These are phyloP conservation scores for Nerophis lumbriciformis DNA, from an alignment of 2,113 vertebrate species.

Conservation along the genomic window DNA sequence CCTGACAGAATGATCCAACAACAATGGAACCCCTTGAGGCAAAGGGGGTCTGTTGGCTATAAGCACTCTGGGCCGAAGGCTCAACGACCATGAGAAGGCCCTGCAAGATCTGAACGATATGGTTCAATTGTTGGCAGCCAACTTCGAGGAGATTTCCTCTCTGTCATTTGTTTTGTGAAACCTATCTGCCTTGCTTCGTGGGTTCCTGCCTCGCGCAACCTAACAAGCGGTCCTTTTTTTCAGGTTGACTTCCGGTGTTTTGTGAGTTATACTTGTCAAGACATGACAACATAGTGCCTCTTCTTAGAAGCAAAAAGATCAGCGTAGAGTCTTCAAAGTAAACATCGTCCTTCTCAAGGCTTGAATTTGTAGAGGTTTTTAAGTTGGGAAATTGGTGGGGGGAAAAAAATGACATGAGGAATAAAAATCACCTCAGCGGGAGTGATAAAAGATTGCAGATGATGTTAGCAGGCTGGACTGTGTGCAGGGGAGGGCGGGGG, in stretches of 20 bases:
- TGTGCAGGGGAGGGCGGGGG: background rate
- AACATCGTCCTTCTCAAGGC: background rate
- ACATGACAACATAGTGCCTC: background rate
- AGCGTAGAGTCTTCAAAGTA: background rate
- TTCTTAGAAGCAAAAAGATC: background rate
- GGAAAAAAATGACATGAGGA: background rate
- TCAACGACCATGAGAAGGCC: no score
- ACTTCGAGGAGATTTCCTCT: no score
- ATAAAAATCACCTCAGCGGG: conserved; percentile 3
- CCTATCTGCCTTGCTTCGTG: no score
- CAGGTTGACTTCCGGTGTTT: background rate
- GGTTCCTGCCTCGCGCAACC: no score
- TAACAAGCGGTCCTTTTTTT: background rate
- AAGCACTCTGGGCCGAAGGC: no score
- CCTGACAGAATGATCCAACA: no score
- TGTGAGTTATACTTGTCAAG: background rate
- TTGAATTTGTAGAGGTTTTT: background rate
- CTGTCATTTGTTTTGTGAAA: no score
- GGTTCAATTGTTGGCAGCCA: no score
- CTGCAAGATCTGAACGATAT: no score
- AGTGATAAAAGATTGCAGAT: background rate
- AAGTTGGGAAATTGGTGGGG: background rate
- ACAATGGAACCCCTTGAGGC: no score
- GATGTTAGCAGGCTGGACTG: background rate
- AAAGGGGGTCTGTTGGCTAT: no score